Evolutionary conservation across 2,888 invertebrate species (phyloP), one percentile per base, ranked within the genome.

Genomic region (Chrysolina americana): DNA sequence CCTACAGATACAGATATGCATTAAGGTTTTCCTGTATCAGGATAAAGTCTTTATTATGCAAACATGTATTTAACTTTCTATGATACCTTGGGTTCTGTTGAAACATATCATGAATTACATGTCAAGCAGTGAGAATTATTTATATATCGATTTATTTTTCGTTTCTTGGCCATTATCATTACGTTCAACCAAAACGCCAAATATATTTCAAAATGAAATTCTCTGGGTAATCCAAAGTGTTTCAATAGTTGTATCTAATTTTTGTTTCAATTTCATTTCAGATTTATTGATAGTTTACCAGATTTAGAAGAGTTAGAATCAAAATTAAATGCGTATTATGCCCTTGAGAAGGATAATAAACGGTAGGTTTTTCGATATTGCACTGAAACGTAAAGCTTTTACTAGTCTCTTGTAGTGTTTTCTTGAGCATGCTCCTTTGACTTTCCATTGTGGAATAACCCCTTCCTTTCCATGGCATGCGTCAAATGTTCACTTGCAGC

Each of bases 321-420:
- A 0, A 94, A 94, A 85, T 89, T 95, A 82, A 93, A 90, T 88
- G 94, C 94, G 63, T 94, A 94, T 89, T 94, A 94, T 88, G 93
- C 93, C 88, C 91, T 94, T 75, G 94, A 94, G 84, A 94, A 94
- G 88, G 90, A 90, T 75, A 86, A 89, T 56, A 91, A 91, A 86
- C 89, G 91, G 91, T 91, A 87, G 86, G 87, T 83, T 77, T 76
- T 75, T 21, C n/a, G 50, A 68, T 74, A 65, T 48, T 44, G 21
- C 59, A n/a, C 13, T 13, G 28, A 91, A 91, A 86, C 89, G 90
- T 91, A 91, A 87, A 85, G 87, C 82, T 76, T 76, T 74, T 11
- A n/a, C 28, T 72, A 71, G 68, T 47, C 23, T n/a, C 53, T 68
- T 53, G 15, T 53, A 68, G 41, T 41, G 8, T 53, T 53, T 41